Evolutionary conservation across 2,888 invertebrate species (phyloP).

Genomic region (Drosophila setosimentum): DNA sequence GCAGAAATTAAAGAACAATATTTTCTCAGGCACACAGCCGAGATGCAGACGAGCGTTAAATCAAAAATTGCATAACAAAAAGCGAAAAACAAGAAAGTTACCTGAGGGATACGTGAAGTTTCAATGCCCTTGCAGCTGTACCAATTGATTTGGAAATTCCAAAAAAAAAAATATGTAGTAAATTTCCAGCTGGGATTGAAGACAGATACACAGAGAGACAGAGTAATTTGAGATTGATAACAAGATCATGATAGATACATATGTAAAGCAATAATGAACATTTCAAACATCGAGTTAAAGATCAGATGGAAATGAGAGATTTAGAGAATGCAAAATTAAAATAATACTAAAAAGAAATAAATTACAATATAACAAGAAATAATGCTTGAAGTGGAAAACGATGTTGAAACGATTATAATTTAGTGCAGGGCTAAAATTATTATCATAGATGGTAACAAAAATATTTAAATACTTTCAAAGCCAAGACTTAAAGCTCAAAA

Average conservation of each 20-base stretch:
- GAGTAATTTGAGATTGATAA: neutral
- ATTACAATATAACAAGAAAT: neutral
- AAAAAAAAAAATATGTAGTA: neutral
- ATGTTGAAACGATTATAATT: neutral
- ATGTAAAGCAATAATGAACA: neutral
- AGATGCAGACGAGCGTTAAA: conserved; percentile 73
- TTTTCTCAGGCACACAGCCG: conserved; percentile 69
- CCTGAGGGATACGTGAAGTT: conserved; percentile 3
- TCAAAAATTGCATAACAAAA: conserved; percentile 33
- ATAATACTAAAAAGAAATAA: neutral
- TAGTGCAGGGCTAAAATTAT: neutral
- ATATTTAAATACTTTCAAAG: neutral
- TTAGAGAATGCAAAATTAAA: neutral
- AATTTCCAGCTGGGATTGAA: neutral
- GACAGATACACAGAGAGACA: neutral
- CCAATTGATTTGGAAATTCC: neutral
- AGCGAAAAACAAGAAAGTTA: neutral
- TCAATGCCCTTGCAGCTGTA: conserved; percentile 16
- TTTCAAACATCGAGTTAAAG: neutral
- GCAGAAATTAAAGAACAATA: conserved; percentile 79
- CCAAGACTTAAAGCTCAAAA: neutral
- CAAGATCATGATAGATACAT: neutral
- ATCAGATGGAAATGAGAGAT: neutral
- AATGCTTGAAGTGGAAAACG: neutral
- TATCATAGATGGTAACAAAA: neutral